Percentiles rank a stretch among this genome's conserved stretches.
These are phyloP conservation scores for Anguilla pacifica DNA, from an alignment of 2,797 vertebrate genomes.

Conservation along the genomic window DNA sequence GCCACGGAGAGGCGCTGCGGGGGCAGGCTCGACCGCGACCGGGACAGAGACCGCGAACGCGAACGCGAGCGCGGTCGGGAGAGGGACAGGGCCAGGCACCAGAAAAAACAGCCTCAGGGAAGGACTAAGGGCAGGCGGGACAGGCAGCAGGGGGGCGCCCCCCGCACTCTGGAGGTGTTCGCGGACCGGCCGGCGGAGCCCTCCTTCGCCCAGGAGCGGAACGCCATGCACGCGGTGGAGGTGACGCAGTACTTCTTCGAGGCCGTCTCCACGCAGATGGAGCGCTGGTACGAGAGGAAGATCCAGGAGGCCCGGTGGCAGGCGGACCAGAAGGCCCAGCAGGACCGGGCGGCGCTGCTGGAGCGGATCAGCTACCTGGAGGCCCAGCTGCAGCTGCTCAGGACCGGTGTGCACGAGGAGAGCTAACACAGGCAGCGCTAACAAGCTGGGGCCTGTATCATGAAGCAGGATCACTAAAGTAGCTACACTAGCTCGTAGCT, in stretches of 20 bases:
- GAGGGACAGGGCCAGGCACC: slow-evolving; percentile 65
- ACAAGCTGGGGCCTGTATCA: neutral
- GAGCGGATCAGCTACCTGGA: slow-evolving; percentile 86
- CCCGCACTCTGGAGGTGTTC: slow-evolving; percentile 58
- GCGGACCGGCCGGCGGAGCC: slow-evolving; percentile 51
- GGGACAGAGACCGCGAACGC: slow-evolving; percentile 69
- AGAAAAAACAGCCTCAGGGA: slow-evolving; percentile 66
- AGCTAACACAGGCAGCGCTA: slow-evolving; percentile 60
- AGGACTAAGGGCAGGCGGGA: slow-evolving; percentile 58
- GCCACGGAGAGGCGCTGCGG: slow-evolving; percentile 53
- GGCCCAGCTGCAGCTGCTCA: slow-evolving; percentile 84
- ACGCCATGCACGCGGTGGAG: slow-evolving; percentile 85
- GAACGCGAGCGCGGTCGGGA: slow-evolving; percentile 62
- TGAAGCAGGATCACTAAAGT: neutral
- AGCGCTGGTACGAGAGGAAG: slow-evolving; percentile 96
- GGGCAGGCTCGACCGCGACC: slow-evolving; percentile 62
- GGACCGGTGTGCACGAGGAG: slow-evolving; percentile 79
- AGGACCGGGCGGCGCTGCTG: slow-evolving; percentile 79
- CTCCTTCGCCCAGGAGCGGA: slow-evolving; percentile 63
- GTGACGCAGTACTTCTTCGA: slow-evolving; percentile 96
- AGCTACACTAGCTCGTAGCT: neutral
- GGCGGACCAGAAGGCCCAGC: slow-evolving; percentile 81
- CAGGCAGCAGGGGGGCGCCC: slow-evolving; percentile 41
- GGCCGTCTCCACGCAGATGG: slow-evolving; percentile 93
- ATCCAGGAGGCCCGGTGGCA: slow-evolving; percentile 87